phyloP scores from a whole-genome alignment of 2,888 invertebrate genomes.

The Rhopalosiphum nymphaeae region DNA sequence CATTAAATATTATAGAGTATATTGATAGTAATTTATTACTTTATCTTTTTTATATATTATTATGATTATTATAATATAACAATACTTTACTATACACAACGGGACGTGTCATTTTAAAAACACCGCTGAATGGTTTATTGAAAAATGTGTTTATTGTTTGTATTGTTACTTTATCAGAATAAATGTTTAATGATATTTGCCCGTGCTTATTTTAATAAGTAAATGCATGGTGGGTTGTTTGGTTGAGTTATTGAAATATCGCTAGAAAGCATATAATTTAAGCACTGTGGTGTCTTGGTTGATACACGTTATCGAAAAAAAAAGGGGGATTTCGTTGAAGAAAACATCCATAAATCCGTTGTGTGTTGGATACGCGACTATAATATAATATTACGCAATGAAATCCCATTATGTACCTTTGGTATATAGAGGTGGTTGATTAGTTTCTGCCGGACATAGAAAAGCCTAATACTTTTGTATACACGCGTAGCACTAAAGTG shows the following conservation, averaged over 20 bases:
- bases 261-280: not conserved
- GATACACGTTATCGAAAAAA: conserved; percentile 6
- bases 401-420: conserved; percentile 38
- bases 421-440: conserved; percentile 23
- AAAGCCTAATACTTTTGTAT: not conserved
- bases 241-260: not conserved
- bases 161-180: not conserved
- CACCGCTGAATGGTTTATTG: not conserved
- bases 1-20: not conserved
- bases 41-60: not conserved
- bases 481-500: not conserved
- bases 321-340: conserved; percentile 9
- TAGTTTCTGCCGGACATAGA: conserved; percentile 24
- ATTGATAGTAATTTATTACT: not conserved
- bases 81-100: not conserved
- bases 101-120: not conserved
- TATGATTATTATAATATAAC: not conserved
- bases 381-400: conserved; percentile 19
- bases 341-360: conserved; percentile 1
- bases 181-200: not conserved
- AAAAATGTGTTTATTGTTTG: not conserved
- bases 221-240: not conserved
- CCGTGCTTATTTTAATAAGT: not conserved
- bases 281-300: not conserved
- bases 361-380: not conserved